Base-by-base conservation (phyloP, 1,140 invertebrate genomes). In the Drosophila melanica region DNA sequence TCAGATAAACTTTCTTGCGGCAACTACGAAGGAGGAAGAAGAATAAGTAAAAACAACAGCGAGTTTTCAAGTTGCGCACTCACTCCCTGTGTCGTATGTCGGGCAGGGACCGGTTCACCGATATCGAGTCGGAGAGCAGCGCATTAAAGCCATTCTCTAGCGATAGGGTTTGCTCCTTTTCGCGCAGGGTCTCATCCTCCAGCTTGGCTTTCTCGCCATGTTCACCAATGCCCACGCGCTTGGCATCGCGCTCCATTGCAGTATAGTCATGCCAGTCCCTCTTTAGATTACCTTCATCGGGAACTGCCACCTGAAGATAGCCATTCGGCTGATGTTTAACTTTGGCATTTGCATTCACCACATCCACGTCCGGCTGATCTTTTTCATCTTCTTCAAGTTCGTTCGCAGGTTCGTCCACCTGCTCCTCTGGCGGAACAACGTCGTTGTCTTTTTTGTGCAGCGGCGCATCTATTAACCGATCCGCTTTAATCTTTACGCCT, bases 191-290 rank as follows among this genome's bases (percentile, higher is more conserved):
- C 75, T 94, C 93, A 71, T 97, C 94, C 58, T 97, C 96, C 58
- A 94, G 70, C 1, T 93, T 80, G 12, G 96, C 96, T 2, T 94
- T 93, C 48, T 93, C 92, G 2, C 97, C 97, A 70, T 94, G 93
- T 75, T 97, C 95, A 3, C 97, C 97, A 12, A 96, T 93, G 92
- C 96, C 96, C 30, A 91, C 93, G 73, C 95, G 93, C 72, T 93
- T 92, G 8, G 90, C 90, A 60, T 98, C 97, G 27, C 93, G 92
- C 53, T 94, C 92, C 75, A 98, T 97, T 64, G 93, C 92, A 42
- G 94, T 93, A 84, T 97, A 96, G 91, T 98, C 94, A 90, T 98
- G 97, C 97, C 97, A 98, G 86, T 98, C 97, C 59, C 81, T 90
- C 44, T 81, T 91, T 0, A 35, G 9, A 9, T 69, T 95, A 5